Base-by-base conservation (phyloP, 92 coral and sea anemone species). In the Porites divaricata region DNA sequence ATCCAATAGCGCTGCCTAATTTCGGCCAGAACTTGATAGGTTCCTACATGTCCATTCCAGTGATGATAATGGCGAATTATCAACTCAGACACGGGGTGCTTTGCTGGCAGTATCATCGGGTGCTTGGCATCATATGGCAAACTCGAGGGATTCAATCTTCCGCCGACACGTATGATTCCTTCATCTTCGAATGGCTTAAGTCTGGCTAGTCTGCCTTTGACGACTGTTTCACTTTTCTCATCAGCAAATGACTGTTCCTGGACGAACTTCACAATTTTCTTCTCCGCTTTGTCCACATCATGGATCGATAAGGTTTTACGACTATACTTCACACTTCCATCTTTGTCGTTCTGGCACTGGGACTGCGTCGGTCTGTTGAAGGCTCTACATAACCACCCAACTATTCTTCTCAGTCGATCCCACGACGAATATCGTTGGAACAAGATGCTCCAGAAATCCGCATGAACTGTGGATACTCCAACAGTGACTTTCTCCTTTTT, bases 401-500 rank as follows among this genome's bases (percentile, higher is more conserved):
- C 95, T 2, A 68, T 15, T 87, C 90, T 81, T 65, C 78, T n/a
- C 11, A 89, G 63, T 52, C 76, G 83, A 20, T 86, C 64, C 95
- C 95, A 89, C 14, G 80, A 77, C 2, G 95, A 92, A 80, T 90
- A 89, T 26, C 89, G 75, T 5, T 67, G 41, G 51, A 92, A 76
- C 81, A 92, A 67, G 21, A 62, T 67, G 78, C 67, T 63, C 91
- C 91, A 92, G 63, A 86, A 89, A 62, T 75, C 79, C 13, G 50
- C 51, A 25, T 75, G 67, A 24, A 90, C 78, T 21, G 75, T 50
- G 8, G 93, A 64, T 23, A 78, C 81, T 48, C 85, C 89, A 2
- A 87, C 84, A 1, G 80, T 67, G 2, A 54, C 25, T 51, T 73
- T 80, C 57, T 84, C 79, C 49, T 69, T 85, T 81, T 75, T 87